Conservation (phyloP, 1,140 invertebrate species). For the Bombus cullumanus region DNA sequence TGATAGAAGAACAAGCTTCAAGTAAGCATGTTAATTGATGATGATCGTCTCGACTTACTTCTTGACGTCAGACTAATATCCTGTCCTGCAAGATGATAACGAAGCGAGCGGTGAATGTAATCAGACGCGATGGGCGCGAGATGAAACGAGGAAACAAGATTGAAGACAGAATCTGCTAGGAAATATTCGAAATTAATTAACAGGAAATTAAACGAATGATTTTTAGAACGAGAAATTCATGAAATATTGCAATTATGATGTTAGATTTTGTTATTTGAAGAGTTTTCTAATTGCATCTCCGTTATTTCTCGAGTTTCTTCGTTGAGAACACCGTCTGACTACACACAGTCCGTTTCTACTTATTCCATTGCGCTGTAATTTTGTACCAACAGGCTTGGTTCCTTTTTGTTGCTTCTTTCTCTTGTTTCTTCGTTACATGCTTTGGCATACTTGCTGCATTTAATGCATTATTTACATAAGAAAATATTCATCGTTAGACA, state of each 20-base stretch:
- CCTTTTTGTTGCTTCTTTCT: neutral
- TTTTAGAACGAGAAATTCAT: neutral
- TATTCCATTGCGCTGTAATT: neutral
- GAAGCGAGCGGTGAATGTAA: neutral
- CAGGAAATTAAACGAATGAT: neutral
- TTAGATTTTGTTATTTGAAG: neutral
- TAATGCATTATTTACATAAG: too few species aligned
- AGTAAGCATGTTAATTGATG: constrained; percentile 5
- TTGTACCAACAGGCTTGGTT: neutral
- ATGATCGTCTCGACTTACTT: neutral
- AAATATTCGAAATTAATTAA: neutral
- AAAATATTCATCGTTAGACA: too few species aligned
- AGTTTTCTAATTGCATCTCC: neutral
- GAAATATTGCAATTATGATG: too few species aligned
- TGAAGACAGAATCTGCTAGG: neutral
- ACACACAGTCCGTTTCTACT: neutral
- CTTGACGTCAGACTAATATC: constrained; percentile 4
- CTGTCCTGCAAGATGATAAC: neutral
- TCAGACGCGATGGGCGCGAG: neutral
- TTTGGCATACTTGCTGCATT: too few species aligned
- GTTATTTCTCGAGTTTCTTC: neutral
- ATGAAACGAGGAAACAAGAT: neutral
- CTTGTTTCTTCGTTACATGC: neutral
- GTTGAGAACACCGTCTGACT: neutral
- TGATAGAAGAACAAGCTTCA: neutral